These are phyloP conservation scores for Pluvialis apricaria DNA, from an alignment of 2,113 vertebrate genomes.

Conservation along the genomic window DNA sequence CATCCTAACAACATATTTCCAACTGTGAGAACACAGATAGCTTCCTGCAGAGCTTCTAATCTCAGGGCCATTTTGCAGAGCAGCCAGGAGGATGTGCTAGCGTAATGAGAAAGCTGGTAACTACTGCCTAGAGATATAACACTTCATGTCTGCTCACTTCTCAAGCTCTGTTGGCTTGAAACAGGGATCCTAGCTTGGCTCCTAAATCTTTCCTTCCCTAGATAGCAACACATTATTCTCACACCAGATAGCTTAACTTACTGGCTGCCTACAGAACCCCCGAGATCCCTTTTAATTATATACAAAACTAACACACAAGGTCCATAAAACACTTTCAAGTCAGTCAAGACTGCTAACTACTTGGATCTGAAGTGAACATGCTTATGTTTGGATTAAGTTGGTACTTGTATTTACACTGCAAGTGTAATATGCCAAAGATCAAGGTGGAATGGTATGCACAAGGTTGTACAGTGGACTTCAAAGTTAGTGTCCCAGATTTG, in stretches of 20 bases:
- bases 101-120: conserved; percentile 22
- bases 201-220: conserved; percentile 40
- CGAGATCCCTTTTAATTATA: conserved; percentile 42
- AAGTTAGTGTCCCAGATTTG: neutral
- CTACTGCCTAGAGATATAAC: conserved; percentile 35
- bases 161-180: conserved; percentile 26
- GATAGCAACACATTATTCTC: conserved; percentile 10
- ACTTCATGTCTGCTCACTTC: neutral
- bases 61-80: conserved; percentile 49
- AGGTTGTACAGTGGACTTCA: neutral
- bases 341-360: conserved; percentile 9
- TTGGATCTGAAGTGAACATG: neutral
- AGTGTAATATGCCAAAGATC: neutral
- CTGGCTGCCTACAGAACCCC: conserved; percentile 25
- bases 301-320: conserved; percentile 45
- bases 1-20: conserved; percentile 41
- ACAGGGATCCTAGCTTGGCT: conserved; percentile 16
- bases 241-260: conserved; percentile 34
- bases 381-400: neutral
- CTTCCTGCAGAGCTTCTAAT: conserved; percentile 57
- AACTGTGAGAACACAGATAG: conserved; percentile 40
- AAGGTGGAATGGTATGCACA: neutral
- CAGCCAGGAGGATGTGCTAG: conserved; percentile 46
- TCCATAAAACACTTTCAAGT: conserved; percentile 27
- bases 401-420: neutral